phyloP scores from a whole-genome alignment of 2,888 invertebrate genomes.

The Hololepta plana region DNA sequence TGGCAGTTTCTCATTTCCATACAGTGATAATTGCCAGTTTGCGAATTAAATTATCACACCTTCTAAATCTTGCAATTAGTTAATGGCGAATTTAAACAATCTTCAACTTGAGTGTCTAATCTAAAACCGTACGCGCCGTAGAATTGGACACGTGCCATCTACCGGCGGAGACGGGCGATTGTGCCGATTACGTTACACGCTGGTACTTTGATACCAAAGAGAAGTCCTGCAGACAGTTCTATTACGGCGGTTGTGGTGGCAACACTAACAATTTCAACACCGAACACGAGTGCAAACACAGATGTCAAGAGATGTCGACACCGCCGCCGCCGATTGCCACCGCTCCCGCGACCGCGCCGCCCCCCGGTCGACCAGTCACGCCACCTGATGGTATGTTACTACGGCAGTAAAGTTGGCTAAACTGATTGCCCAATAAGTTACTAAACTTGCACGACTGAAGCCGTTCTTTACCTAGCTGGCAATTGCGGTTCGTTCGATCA shows the following conservation, averaged over 20 bases:
- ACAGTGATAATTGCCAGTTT: too few species aligned
- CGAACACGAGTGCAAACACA: constrained; percentile 43
- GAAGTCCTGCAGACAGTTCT: constrained; percentile 59
- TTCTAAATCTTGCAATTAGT: too few species aligned
- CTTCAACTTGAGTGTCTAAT: background rate
- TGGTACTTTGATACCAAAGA: constrained; percentile 75
- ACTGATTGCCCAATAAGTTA: too few species aligned
- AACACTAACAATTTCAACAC: constrained; percentile 73
- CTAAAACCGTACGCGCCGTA: constrained; percentile 15
- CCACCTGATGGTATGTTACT: constrained; percentile 4
- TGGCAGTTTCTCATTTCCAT: too few species aligned
- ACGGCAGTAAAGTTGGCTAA: too few species aligned
- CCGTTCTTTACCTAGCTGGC: too few species aligned
- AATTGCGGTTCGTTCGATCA: too few species aligned
- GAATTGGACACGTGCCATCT: constrained; percentile 54
- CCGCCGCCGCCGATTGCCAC: constrained; percentile 8
- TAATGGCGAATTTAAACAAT: too few species aligned
- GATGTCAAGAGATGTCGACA: constrained; percentile 32
- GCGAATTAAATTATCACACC: too few species aligned
- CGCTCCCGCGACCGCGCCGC: constrained; percentile 6
- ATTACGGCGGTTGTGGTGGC: constrained; percentile 83
- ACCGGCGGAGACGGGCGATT: constrained; percentile 59
- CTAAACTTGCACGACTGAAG: too few species aligned
- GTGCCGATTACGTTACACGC: constrained; percentile 50
- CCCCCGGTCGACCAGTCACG: constrained; percentile 6